phyloP scores from a whole-genome alignment of 1,140 invertebrate genomes.

The Hypothenemus hampei region DNA sequence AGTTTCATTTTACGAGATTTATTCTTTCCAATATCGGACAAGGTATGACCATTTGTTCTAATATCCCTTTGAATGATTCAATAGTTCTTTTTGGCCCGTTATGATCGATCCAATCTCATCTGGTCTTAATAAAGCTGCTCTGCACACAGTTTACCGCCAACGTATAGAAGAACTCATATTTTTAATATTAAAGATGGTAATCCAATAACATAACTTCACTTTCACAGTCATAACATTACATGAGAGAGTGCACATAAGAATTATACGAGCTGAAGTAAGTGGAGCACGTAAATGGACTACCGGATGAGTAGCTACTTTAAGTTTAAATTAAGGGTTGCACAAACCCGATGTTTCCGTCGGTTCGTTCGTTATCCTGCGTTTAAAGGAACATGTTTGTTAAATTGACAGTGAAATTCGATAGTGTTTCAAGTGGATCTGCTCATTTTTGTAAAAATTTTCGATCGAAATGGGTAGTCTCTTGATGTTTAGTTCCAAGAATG shows the following conservation, averaged over 20 bases:
- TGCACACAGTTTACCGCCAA: too few species aligned
- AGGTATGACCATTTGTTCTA: too few species aligned
- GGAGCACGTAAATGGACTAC: conserved; percentile 14
- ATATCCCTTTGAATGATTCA: too few species aligned
- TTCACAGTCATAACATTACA: neutral
- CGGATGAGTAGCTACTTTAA: conserved; percentile 21
- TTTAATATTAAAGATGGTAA: neutral
- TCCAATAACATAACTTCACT: neutral
- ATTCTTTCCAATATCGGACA: too few species aligned
- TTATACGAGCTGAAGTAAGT: conserved; percentile 10
- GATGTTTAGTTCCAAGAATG: too few species aligned
- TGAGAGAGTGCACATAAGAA: conserved; percentile 1
- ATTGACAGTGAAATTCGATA: conserved; percentile 21
- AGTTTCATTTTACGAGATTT: too few species aligned
- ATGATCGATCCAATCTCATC: too few species aligned
- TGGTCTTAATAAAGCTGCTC: too few species aligned
- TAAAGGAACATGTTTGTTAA: conserved; percentile 19
- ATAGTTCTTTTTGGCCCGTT: too few species aligned
- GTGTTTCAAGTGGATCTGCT: neutral
- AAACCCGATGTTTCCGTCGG: conserved; percentile 14
- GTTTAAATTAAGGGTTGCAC: conserved; percentile 24
- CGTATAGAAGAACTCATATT: too few species aligned
- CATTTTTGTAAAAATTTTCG: too few species aligned
- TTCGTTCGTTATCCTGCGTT: conserved; percentile 11
- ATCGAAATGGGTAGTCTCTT: too few species aligned